phyloP scores from a whole-genome alignment of 2,113 vertebrate genomes.

The Epinephelus moara region DNA sequence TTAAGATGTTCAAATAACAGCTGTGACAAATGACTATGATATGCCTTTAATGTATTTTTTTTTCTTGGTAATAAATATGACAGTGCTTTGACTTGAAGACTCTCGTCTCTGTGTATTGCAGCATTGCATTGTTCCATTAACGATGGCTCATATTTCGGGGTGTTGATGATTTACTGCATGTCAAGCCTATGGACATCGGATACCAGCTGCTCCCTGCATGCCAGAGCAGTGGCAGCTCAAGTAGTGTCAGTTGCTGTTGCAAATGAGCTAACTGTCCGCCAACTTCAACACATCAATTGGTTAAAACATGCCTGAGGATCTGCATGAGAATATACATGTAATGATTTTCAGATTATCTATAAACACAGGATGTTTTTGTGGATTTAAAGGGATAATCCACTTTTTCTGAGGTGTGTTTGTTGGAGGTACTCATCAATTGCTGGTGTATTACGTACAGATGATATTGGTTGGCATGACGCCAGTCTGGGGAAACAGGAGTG shows the following conservation, averaged over 20 bases:
- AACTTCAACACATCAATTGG: neutral
- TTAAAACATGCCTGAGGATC: neutral
- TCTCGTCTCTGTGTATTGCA: conserved; percentile 46
- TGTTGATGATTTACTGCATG: conserved; percentile 44
- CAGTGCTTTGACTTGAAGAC: conserved; percentile 73
- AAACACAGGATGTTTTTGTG: neutral
- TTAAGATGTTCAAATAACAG: conserved; percentile 68
- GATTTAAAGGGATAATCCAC: too few relatives aligned
- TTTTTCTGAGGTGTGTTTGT: too few relatives aligned
- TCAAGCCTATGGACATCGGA: conserved; percentile 37
- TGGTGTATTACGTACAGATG: too few relatives aligned
- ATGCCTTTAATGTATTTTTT: conserved; percentile 78
- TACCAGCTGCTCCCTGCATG: conserved; percentile 31
- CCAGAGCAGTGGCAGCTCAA: conserved; percentile 28
- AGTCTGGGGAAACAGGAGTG: too few relatives aligned
- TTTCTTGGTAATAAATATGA: conserved; percentile 83
- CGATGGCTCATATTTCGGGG: conserved; percentile 13
- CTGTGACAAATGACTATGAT: conserved; percentile 73
- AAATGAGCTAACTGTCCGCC: conserved; percentile 31
- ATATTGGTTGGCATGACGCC: too few relatives aligned
- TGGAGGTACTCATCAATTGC: too few relatives aligned
- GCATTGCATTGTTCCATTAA: conserved; percentile 16
- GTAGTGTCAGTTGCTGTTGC: conserved; percentile 14
- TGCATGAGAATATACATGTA: neutral
- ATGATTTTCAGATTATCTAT: neutral